These are phyloP conservation scores for Gymnodraco acuticeps DNA, from an alignment of 2,797 vertebrate genomes.

Conservation along the genomic window DNA sequence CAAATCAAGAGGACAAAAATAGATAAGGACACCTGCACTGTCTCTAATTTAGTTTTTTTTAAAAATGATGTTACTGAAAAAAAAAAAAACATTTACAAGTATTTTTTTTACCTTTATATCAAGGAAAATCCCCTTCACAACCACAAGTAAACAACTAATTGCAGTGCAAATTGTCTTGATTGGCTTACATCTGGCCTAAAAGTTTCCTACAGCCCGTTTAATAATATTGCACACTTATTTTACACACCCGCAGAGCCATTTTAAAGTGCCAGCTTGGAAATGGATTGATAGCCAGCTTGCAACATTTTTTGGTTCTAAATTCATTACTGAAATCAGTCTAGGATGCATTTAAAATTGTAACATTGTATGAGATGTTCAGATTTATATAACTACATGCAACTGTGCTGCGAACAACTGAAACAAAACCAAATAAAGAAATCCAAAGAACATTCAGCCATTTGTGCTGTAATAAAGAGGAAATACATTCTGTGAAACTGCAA, in stretches of 20 bases:
- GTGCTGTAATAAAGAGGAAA: slow-evolving; percentile 42
- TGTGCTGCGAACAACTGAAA: slow-evolving; percentile 19
- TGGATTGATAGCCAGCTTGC: slow-evolving; percentile 66
- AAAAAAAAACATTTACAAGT: neutral
- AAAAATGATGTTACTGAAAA: slow-evolving; percentile 7
- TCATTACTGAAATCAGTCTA: slow-evolving; percentile 42
- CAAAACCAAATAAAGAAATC: slow-evolving; percentile 12
- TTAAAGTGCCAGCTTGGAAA: slow-evolving; percentile 90
- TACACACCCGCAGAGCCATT: slow-evolving; percentile 76
- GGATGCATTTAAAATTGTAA: slow-evolving; percentile 25
- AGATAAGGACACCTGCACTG: slow-evolving; percentile 40
- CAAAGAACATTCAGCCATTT: slow-evolving; percentile 64
- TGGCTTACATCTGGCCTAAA: slow-evolving; percentile 17
- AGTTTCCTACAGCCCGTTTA: slow-evolving; percentile 59
- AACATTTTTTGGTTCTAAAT: slow-evolving; percentile 67
- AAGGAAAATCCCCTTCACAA: slow-evolving; percentile 47
- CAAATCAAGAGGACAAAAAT: slow-evolving; percentile 58
- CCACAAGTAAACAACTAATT: slow-evolving; percentile 41
- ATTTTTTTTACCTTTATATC: slow-evolving; percentile 35
- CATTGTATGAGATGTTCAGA: slow-evolving; percentile 41
- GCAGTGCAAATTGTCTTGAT: slow-evolving; percentile 67
- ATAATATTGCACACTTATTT: slow-evolving; percentile 83
- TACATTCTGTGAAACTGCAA: slow-evolving; percentile 69
- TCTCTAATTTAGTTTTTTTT: slow-evolving; percentile 33
- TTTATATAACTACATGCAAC: slow-evolving; percentile 33